Conservation (phyloP, 2,888 invertebrate species). For the Troilus luridus region DNA sequence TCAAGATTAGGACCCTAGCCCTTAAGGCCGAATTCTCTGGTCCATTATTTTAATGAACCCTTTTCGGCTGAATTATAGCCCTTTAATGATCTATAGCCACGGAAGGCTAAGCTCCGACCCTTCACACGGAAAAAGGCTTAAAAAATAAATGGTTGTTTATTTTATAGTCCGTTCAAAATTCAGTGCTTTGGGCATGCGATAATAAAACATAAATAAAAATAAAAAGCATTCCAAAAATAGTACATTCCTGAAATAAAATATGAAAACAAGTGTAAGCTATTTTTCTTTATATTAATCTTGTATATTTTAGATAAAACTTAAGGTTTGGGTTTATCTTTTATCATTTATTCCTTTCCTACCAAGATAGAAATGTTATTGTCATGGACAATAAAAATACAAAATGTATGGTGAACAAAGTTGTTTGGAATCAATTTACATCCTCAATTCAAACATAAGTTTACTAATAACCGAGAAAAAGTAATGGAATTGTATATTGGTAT, state of each 20-base stretch:
- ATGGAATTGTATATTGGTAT: too few relatives aligned
- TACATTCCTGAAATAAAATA: background rate
- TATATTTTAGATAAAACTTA: too few relatives aligned
- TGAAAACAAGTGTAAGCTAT: background rate
- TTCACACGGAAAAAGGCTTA: background rate
- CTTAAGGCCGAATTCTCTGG: conserved; percentile 10
- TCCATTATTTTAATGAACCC: conserved; percentile 41
- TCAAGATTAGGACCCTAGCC: background rate
- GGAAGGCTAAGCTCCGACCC: background rate
- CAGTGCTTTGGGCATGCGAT: background rate
- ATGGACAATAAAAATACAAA: too few relatives aligned
- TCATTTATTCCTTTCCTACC: too few relatives aligned
- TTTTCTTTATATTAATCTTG: too few relatives aligned
- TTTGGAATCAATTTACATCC: too few relatives aligned
- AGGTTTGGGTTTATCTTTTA: too few relatives aligned
- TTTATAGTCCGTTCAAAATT: background rate
- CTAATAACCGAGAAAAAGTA: too few relatives aligned
- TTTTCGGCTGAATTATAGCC: conserved; percentile 3
- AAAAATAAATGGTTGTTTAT: conserved; percentile 35
- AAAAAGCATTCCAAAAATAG: background rate
- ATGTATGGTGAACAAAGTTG: too few relatives aligned
- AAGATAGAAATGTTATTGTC: too few relatives aligned
- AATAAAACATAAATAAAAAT: background rate
- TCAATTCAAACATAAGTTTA: too few relatives aligned
- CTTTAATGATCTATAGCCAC: conserved; percentile 44